Conservation (phyloP, 2,113 vertebrate species). For the Eulacestoma nigropectus region DNA sequence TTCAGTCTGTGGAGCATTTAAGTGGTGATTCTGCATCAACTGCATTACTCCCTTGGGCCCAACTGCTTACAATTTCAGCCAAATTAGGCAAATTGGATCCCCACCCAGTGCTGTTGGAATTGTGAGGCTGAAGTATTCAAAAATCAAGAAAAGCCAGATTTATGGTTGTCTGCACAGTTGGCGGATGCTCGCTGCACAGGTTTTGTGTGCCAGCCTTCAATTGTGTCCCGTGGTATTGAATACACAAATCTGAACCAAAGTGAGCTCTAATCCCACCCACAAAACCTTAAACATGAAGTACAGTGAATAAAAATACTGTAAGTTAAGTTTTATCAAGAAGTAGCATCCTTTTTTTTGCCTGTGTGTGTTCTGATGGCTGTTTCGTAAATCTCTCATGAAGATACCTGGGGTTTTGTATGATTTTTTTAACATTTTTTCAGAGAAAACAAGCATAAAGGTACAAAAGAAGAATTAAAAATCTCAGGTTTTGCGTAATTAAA, state of each 20-base stretch:
- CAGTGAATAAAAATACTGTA: neutral
- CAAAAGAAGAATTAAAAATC: neutral
- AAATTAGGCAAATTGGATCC: neutral
- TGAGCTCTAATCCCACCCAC: neutral
- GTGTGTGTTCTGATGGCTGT: neutral
- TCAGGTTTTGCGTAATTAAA: accelerated
- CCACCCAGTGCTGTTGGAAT: neutral
- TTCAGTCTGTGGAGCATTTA: neutral
- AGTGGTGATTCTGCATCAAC: neutral
- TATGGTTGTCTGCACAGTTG: neutral
- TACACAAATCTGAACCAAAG: neutral
- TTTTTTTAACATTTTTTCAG: neutral
- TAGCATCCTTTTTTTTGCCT: neutral
- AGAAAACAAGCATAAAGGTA: neutral
- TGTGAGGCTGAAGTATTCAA: neutral
- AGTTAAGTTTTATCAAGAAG: neutral
- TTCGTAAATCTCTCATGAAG: neutral
- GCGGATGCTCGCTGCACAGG: neutral
- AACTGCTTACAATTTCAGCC: neutral
- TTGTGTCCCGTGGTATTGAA: neutral
- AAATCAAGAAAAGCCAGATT: neutral
- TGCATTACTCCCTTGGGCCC: neutral
- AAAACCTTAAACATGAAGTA: neutral
- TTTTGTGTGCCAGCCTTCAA: neutral
- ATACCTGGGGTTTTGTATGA: accelerated